Conservation (phyloP, 2,888 invertebrate genomes). For the Parthenolecanium corni region DNA sequence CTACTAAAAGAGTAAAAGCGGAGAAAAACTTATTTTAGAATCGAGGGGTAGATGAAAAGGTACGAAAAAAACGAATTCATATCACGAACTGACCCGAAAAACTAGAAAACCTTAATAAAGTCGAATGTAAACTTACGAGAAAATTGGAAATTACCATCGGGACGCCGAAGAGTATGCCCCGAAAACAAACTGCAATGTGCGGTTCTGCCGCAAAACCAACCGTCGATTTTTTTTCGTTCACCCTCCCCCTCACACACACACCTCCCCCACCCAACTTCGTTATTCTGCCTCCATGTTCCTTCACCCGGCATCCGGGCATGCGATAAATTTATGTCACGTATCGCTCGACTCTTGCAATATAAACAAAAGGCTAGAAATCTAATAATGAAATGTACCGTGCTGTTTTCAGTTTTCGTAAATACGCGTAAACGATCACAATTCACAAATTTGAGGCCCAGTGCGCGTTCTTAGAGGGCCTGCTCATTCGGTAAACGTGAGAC, state of each 20-base stretch:
- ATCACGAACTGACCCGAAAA: constrained; percentile 26
- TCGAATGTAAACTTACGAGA: constrained; percentile 26
- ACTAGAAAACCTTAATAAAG: constrained; percentile 25
- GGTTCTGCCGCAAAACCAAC: no score
- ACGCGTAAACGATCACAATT: constrained; percentile 21
- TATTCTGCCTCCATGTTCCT: not conserved
- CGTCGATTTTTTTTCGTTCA: no score
- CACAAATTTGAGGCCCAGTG: not conserved
- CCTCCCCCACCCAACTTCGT: no score
- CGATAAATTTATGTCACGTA: constrained; percentile 27
- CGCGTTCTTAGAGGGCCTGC: no score
- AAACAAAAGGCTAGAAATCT: constrained; percentile 26
- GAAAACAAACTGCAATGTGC: not conserved
- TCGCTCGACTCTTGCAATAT: constrained; percentile 18
- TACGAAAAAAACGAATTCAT: constrained; percentile 12
- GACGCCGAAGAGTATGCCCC: not conserved
- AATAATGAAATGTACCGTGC: constrained; percentile 23
- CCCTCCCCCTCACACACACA: no score
- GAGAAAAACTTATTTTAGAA: constrained; percentile 1
- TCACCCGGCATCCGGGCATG: no score
- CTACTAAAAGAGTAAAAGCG: not conserved
- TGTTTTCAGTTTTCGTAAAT: constrained; percentile 22
- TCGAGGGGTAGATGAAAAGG: not conserved
- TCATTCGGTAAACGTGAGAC: no score
- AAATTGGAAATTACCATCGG: constrained; percentile 24